Conservation (phyloP, 64 coral and sea anemone genomes). For the Exaiptasia diaphana region DNA sequence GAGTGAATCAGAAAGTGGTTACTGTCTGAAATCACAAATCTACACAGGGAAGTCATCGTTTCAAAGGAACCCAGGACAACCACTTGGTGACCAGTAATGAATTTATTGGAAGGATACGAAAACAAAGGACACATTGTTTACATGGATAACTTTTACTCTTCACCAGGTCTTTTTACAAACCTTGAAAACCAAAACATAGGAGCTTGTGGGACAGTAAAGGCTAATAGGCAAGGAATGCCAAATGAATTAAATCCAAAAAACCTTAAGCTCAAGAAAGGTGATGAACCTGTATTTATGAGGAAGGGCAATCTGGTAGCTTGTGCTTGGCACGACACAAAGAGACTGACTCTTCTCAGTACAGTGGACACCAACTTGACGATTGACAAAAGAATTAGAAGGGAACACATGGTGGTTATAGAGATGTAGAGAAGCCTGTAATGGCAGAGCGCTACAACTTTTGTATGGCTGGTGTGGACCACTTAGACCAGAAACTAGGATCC, state of each 20-base stretch:
- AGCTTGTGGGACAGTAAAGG: neutral
- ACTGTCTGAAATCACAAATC: slow-evolving; percentile 48
- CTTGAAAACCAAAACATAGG: slow-evolving; percentile 52
- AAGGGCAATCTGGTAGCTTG: slow-evolving; percentile 57
- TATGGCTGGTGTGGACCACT: slow-evolving; percentile 60
- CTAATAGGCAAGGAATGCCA: slow-evolving; percentile 53
- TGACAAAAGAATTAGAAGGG: slow-evolving; percentile 19
- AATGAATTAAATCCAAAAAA: slow-evolving; percentile 6
- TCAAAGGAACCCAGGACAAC: neutral
- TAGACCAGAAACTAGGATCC: slow-evolving; percentile 54
- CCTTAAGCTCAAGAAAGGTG: slow-evolving; percentile 40
- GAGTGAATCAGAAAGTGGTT: slow-evolving; percentile 58
- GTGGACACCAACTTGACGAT: slow-evolving; percentile 51
- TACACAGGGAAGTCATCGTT: slow-evolving; percentile 44
- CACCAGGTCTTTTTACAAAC: slow-evolving; percentile 41
- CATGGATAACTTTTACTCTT: slow-evolving; percentile 67
- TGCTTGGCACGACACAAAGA: slow-evolving; percentile 68
- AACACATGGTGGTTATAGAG: neutral
- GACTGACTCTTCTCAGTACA: slow-evolving; percentile 39
- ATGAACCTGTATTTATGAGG: slow-evolving; percentile 46
- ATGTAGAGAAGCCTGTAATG: slow-evolving; percentile 39
- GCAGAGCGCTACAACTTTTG: slow-evolving; percentile 39
- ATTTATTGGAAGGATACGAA: slow-evolving; percentile 49
- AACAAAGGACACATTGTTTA: slow-evolving; percentile 63
- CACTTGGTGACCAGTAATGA: slow-evolving; percentile 30